phyloP scores from a whole-genome alignment of 2,888 invertebrate species.

The Cataglyphis cursor region DNA sequence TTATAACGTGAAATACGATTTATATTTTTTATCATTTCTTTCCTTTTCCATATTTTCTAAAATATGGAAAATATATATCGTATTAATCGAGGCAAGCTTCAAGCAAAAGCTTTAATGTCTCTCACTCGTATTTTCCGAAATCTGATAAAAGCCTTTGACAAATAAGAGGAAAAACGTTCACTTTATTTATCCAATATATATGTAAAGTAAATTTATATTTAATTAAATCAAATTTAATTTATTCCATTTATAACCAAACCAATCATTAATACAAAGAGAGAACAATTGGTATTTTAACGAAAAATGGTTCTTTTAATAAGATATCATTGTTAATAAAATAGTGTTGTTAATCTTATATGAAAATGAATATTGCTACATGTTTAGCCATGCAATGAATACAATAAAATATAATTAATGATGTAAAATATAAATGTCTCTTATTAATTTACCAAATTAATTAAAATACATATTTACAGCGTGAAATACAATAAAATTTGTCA shows the following conservation, averaged over 20 bases:
- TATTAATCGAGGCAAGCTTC: neutral
- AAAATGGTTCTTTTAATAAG: constrained; percentile 1
- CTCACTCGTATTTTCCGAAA: neutral
- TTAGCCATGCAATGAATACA: neutral
- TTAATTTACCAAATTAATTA: neutral
- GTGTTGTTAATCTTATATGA: neutral
- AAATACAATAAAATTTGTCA: neutral
- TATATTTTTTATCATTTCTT: neutral
- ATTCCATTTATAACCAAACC: constrained; percentile 10
- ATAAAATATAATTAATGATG: neutral
- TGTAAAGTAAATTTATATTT: constrained; percentile 14
- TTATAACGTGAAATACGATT: neutral
- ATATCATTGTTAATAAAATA: neutral
- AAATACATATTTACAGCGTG: neutral
- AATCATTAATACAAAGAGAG: neutral
- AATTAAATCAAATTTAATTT: constrained; percentile 28
- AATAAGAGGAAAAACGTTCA: constrained; percentile 6
- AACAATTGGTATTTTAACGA: constrained; percentile 2
- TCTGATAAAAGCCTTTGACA: neutral
- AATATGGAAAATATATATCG: neutral
- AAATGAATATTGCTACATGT: neutral
- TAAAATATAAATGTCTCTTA: neutral
- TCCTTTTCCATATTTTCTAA: neutral
- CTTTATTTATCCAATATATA: constrained; percentile 17
- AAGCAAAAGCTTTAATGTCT: constrained; percentile 1